These are phyloP conservation scores for mouse (Mus musculus) DNA, from an alignment of 2,113 vertebrate genomes.

Conservation along the genomic window DNA sequence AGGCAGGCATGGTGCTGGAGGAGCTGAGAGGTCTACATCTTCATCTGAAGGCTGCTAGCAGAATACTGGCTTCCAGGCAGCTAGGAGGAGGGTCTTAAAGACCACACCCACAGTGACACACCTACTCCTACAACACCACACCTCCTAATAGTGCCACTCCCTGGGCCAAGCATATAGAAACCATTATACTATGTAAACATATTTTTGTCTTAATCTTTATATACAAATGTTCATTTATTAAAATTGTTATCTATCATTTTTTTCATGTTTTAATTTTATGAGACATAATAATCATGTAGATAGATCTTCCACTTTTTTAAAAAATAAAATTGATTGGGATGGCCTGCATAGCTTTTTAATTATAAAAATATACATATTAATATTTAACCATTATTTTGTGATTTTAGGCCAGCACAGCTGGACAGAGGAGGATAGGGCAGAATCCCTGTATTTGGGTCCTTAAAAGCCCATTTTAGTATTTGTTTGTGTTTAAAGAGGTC, in stretches of 20 bases:
- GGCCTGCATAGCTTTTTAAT: not conserved
- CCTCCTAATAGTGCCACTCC: too few species aligned
- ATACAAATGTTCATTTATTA: not conserved
- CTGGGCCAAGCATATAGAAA: too few species aligned
- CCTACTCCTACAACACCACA: too few species aligned
- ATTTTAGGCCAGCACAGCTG: not conserved
- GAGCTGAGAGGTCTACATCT: constrained; percentile 17
- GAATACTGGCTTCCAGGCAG: too few species aligned
- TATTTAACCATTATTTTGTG: not conserved
- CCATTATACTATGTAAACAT: too few species aligned
- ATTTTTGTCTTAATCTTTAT: not conserved
- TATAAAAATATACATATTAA: not conserved
- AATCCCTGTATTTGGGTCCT: not conserved
- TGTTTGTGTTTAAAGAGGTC: not conserved
- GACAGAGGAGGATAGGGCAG: not conserved
- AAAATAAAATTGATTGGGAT: not conserved
- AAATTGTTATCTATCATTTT: not conserved
- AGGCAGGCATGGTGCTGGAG: too few species aligned
- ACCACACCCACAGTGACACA: too few species aligned
- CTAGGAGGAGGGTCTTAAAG: too few species aligned
- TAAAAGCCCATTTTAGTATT: not conserved
- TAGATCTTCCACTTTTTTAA: not conserved
- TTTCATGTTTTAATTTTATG: not conserved
- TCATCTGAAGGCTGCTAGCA: too few species aligned
- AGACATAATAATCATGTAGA: not conserved